A percentile compares a stretch with the other conserved stretches of the same genome.
Evolutionary conservation across 2,888 invertebrate genomes (phyloP).

Genomic region (Agonum fuliginosum): DNA sequence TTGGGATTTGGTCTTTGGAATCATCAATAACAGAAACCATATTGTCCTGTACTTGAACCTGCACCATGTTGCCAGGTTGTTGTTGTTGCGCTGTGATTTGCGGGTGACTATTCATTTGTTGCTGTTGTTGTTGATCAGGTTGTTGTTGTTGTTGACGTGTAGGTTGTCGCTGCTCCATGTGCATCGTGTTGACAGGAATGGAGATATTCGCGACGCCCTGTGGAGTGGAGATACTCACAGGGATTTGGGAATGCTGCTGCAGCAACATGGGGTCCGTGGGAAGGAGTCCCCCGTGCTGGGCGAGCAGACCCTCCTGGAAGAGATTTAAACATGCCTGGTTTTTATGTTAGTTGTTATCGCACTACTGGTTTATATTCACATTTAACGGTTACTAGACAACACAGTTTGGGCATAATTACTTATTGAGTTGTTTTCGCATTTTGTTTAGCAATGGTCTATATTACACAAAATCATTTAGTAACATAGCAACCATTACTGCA

Average conservation of each 20-base stretch:
- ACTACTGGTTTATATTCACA: not conserved
- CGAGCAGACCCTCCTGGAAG: conserved; percentile 72
- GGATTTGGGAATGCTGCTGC: conserved; percentile 71
- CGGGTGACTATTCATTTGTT: conserved; percentile 61
- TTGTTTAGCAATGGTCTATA: no score
- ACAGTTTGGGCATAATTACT: no score
- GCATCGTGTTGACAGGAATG: conserved; percentile 70
- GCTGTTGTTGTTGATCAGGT: conserved; percentile 62
- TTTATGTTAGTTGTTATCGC: conserved; percentile 40
- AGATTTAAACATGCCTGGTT: conserved; percentile 60
- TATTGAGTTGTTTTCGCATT: no score
- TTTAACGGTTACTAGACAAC: not conserved
- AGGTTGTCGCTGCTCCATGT: conserved; percentile 68
- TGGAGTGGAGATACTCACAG: conserved; percentile 70
- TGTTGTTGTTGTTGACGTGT: conserved; percentile 64
- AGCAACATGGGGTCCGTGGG: conserved; percentile 70
- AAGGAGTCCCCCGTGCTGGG: conserved; percentile 75
- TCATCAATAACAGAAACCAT: conserved; percentile 72
- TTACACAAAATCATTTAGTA: no score
- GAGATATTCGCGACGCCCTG: conserved; percentile 71
- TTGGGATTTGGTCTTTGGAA: conserved; percentile 68
- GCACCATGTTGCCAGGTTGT: conserved; percentile 61
- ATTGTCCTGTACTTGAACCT: conserved; percentile 71
- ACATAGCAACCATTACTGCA: no score
- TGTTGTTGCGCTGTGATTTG: conserved; percentile 70